These are phyloP conservation scores for Nyctibius grandis DNA, from an alignment of 2,797 vertebrate species.

Conservation along the genomic window DNA sequence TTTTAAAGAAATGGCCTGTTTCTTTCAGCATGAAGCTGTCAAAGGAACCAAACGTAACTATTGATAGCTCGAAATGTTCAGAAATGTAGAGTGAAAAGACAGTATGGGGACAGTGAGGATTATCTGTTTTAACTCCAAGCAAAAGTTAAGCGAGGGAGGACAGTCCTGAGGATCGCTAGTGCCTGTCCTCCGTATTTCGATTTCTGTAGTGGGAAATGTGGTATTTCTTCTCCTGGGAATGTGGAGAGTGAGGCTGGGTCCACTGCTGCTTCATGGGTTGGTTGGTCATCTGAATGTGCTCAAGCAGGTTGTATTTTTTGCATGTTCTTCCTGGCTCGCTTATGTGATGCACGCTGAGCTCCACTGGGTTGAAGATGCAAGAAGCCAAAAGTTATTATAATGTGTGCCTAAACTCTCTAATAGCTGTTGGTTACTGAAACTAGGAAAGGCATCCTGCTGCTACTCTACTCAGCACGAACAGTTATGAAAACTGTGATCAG, in stretches of 20 bases:
- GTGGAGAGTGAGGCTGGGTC: not conserved
- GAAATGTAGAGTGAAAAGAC: not conserved
- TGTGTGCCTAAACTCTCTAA: not conserved
- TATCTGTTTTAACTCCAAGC: not conserved
- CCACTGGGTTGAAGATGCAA: not conserved
- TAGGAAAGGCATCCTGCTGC: not conserved
- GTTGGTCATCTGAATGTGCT: not conserved
- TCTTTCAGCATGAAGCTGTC: not conserved
- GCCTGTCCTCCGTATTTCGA: not conserved
- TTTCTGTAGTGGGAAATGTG: not conserved
- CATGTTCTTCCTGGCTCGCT: not conserved
- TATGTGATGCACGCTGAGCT: not conserved
- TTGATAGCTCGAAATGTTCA: not conserved
- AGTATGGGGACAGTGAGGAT: not conserved
- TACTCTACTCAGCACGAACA: accelerated
- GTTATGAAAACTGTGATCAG: not conserved
- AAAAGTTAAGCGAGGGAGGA: not conserved
- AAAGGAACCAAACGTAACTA: not conserved
- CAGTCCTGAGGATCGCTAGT: not conserved
- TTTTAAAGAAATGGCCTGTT: not conserved
- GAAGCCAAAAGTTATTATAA: not conserved
- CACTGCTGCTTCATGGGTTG: not conserved
- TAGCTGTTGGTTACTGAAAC: not conserved
- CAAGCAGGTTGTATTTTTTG: not conserved
- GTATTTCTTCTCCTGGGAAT: not conserved